Evolutionary conservation across 2,113 vertebrate genomes (phyloP).

Genomic region (Leucopternis melanops): DNA sequence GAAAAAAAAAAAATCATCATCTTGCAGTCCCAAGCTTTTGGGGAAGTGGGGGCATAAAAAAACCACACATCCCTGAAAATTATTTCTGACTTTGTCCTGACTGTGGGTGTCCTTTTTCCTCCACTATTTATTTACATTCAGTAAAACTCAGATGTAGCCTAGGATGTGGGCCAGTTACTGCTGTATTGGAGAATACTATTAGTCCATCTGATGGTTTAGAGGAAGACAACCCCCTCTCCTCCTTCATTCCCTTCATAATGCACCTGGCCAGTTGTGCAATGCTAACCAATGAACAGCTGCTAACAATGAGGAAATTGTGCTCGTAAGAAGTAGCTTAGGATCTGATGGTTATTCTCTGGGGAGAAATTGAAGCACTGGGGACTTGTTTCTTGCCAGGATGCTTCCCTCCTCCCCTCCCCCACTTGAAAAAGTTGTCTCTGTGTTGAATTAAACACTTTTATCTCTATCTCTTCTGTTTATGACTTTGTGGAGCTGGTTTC

Average conservation of each 20-base stretch:
- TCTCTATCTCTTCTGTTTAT: constrained; percentile 46
- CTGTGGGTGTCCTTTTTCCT: constrained; percentile 3
- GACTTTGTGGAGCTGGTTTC: constrained; percentile 12
- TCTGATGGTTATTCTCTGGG: constrained; percentile 63
- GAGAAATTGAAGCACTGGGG: constrained; percentile 52
- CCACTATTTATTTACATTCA: not conserved
- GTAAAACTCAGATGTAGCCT: not conserved
- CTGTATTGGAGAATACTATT: not conserved
- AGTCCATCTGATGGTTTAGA: constrained; percentile 11
- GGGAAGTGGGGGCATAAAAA: not conserved
- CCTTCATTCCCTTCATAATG: not conserved
- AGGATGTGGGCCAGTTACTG: constrained; percentile 16
- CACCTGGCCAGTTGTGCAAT: constrained; percentile 76
- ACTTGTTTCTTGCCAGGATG: constrained; percentile 60
- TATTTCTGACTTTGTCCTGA: not conserved
- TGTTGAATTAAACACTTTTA: constrained; percentile 54
- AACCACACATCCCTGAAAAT: not conserved
- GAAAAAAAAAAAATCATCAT: not conserved
- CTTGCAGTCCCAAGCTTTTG: not conserved
- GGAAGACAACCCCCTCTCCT: constrained; percentile 49
- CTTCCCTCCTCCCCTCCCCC: not conserved
- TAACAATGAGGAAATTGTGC: constrained; percentile 76
- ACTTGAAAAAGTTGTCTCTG: constrained; percentile 50
- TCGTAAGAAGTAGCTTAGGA: constrained; percentile 66
- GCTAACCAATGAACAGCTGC: constrained; percentile 71